Evolutionary conservation across 2,113 vertebrate genomes (phyloP).

Genomic region (Vicugna pacos): DNA sequence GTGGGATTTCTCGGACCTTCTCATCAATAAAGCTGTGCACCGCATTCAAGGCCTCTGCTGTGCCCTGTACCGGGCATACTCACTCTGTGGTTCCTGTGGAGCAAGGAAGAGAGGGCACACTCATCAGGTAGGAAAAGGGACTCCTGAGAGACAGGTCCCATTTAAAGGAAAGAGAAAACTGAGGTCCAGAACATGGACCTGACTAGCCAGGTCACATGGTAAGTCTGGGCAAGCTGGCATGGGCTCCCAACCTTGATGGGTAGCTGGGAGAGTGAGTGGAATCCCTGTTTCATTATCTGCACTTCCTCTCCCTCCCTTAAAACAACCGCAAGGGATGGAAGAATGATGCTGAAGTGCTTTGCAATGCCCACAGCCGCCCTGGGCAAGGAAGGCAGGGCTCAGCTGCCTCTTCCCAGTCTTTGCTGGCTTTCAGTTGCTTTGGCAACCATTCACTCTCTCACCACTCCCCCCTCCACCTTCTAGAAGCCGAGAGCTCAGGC

Average conservation of each 20-base stretch:
- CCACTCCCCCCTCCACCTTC: not conserved
- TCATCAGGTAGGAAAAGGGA: conserved; percentile 43
- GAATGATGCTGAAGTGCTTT: conserved; percentile 77
- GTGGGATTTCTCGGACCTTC: conserved; percentile 96
- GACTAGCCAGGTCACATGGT: not conserved
- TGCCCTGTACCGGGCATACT: conserved; percentile 95
- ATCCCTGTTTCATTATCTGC: conserved; percentile 61
- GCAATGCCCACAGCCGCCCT: conserved; percentile 70
- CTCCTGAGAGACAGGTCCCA: conserved; percentile 44
- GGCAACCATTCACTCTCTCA: conserved; percentile 79
- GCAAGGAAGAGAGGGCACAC: conserved; percentile 52
- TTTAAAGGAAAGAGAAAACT: conserved; percentile 4
- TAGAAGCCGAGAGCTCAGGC: conserved; percentile 73
- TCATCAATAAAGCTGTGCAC: conserved; percentile 97
- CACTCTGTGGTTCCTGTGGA: conserved; percentile 95
- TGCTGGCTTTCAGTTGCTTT: conserved; percentile 73
- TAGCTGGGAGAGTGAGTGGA: conserved; percentile 25
- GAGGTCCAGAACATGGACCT: not conserved
- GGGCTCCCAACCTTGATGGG: not conserved
- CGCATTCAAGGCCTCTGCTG: conserved; percentile 94
- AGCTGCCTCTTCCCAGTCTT: conserved; percentile 79
- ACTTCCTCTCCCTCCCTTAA: not conserved
- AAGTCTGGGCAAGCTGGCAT: not conserved
- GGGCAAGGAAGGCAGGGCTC: conserved; percentile 75
- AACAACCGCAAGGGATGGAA: conserved; percentile 37